phyloP scores from a whole-genome alignment of 2,888 invertebrate genomes.

The Ctenicera cuprea region DNA sequence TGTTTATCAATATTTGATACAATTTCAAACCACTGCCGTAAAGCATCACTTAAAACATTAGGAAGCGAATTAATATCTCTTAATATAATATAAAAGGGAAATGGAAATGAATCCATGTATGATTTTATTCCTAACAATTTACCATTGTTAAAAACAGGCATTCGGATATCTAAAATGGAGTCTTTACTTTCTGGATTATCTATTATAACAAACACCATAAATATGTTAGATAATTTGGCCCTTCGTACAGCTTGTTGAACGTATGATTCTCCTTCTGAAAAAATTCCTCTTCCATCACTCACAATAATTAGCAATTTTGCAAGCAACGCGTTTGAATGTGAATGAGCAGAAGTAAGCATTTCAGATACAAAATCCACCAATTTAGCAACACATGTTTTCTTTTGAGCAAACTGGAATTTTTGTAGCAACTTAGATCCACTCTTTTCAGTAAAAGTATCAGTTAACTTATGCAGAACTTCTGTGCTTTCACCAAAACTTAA shows the following conservation, averaged over 20 bases:
- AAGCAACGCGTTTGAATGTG: conserved; percentile 75
- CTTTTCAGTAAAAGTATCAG: conserved; percentile 90
- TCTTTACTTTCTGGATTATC: conserved; percentile 96
- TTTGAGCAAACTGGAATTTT: conserved; percentile 91
- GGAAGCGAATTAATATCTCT: conserved; percentile 93
- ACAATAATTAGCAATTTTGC: conserved; percentile 93
- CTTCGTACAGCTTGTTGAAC: conserved; percentile 87
- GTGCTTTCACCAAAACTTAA: conserved; percentile 93
- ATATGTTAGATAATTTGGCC: conserved; percentile 89
- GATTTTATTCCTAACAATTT: conserved; percentile 80
- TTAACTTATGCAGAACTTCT: conserved; percentile 90
- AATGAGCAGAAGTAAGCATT: conserved; percentile 73
- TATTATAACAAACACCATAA: conserved; percentile 95
- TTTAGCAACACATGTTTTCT: conserved; percentile 90
- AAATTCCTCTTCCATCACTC: conserved; percentile 96
- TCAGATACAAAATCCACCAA: conserved; percentile 87
- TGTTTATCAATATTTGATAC: conserved; percentile 78
- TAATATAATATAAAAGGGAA: conserved; percentile 97
- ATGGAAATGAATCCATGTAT: conserved; percentile 97
- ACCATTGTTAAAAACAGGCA: conserved; percentile 81
- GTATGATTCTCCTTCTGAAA: conserved; percentile 87
- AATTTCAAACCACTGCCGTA: conserved; percentile 99
- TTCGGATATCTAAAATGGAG: conserved; percentile 92
- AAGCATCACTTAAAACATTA: conserved; percentile 93
- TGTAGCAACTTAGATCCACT: conserved; percentile 89